Conservation (phyloP, 1,140 invertebrate species). For the Harlomillsia oculata region DNA sequence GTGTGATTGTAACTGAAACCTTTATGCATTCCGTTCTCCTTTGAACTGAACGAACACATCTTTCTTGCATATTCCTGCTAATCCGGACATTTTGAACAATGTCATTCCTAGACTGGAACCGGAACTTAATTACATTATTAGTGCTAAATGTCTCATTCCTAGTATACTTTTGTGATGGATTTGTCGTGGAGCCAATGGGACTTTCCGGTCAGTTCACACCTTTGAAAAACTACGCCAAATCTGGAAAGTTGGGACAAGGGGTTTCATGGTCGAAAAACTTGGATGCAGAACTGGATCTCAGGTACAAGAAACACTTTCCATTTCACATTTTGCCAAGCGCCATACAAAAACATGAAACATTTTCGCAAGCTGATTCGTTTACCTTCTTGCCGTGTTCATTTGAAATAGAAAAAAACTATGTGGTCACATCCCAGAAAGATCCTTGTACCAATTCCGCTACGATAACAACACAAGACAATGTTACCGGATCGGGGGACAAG, state of each 20-base stretch:
- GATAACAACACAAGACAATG: conserved; percentile 14
- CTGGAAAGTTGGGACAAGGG: conserved; percentile 16
- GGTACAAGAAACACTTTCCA: neutral
- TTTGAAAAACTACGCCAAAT: conserved; percentile 16
- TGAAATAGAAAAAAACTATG: conserved; percentile 15
- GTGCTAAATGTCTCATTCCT: no score
- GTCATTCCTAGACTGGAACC: no score
- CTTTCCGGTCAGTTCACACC: conserved; percentile 5
- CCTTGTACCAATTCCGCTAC: conserved; percentile 20
- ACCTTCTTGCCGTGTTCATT: neutral
- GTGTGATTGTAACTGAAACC: no score
- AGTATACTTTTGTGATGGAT: neutral
- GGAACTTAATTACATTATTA: no score
- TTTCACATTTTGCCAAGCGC: neutral
- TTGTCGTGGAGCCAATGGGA: conserved; percentile 17
- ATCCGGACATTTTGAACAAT: no score
- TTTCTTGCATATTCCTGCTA: no score
- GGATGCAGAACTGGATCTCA: conserved; percentile 16
- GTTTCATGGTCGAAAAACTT: conserved; percentile 24
- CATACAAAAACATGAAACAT: neutral
- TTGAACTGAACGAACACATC: no score
- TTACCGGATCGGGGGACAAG: conserved; percentile 18
- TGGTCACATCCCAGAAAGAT: conserved; percentile 9
- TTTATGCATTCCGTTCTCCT: no score
- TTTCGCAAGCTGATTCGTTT: neutral